A percentile compares a stretch with the other conserved stretches of the same genome.
Evolutionary conservation across 2,797 vertebrate species (phyloP).

Genomic region (Danio tinwini): DNA sequence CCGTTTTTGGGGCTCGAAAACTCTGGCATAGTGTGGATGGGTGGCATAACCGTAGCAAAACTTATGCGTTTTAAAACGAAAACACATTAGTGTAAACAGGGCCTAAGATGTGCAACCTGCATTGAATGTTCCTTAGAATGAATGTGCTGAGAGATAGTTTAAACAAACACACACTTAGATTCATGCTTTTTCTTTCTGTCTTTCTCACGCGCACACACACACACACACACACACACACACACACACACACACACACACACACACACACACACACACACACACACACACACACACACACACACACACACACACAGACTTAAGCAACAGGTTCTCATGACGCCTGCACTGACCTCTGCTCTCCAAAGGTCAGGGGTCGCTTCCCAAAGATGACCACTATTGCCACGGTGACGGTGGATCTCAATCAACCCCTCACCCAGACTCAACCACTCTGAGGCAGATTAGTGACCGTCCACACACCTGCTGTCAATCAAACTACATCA

Average conservation of each 20-base stretch:
- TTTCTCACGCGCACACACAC: not conserved
- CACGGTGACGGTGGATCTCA: conserved; percentile 29
- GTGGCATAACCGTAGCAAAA: too few relatives aligned
- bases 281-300: too few relatives aligned
- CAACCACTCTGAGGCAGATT: conserved; percentile 17
- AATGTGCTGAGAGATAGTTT: not conserved
- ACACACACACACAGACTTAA: conserved; percentile 28
- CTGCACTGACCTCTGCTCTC: conserved; percentile 67
- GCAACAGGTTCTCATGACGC: conserved; percentile 63
- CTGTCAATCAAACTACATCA: conserved; percentile 3
- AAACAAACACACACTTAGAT: too few relatives aligned
- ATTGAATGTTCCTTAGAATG: not conserved
- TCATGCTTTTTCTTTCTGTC: too few relatives aligned
- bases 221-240: conserved; percentile 45
- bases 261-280: conserved; percentile 46
- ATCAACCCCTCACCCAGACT: conserved; percentile 42
- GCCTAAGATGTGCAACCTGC: not conserved
- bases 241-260: conserved; percentile 29
- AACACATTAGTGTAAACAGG: too few relatives aligned
- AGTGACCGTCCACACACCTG: not conserved
- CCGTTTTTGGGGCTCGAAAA: too few relatives aligned
- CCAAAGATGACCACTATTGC: conserved; percentile 52
- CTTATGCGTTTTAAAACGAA: too few relatives aligned
- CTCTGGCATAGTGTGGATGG: too few relatives aligned
- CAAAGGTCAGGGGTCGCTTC: conserved; percentile 60